phyloP scores from a whole-genome alignment of 2,797 vertebrate species.

The Diplodus sargus region DNA sequence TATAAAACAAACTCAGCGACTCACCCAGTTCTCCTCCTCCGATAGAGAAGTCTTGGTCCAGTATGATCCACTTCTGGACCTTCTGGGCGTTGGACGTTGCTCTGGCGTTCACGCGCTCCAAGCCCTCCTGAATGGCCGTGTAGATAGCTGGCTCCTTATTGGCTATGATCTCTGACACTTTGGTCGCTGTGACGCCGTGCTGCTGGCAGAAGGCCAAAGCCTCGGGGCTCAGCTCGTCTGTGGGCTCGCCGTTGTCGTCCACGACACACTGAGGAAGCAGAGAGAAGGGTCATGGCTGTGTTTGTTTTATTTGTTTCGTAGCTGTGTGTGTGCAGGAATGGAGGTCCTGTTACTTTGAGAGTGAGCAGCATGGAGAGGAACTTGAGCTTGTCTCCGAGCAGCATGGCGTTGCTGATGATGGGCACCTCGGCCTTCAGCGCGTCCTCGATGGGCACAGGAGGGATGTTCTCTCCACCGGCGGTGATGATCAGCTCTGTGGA shows the following conservation, averaged over 20 bases:
- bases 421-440: conserved; percentile 79
- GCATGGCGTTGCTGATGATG: conserved; percentile 86
- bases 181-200: conserved; percentile 62
- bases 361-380: conserved; percentile 88
- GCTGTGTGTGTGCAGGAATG: neutral
- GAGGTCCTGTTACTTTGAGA: conserved; percentile 80
- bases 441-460: conserved; percentile 87
- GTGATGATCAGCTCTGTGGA: conserved; percentile 87
- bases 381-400: conserved; percentile 87
- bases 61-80: conserved; percentile 71
- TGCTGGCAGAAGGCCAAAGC: conserved; percentile 74
- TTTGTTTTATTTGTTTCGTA: neutral
- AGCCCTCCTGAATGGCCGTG: conserved; percentile 82
- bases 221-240: conserved; percentile 80
- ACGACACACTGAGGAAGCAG: conserved; percentile 73
- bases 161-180: conserved; percentile 80
- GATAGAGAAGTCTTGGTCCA: conserved; percentile 75
- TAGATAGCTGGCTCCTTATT: conserved; percentile 82
- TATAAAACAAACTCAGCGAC: conserved; percentile 10
- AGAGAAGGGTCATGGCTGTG: neutral
- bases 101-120: conserved; percentile 80
- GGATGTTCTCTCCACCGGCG: conserved; percentile 87
- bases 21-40: conserved; percentile 81
- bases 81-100: conserved; percentile 84
- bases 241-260: conserved; percentile 82